Evolutionary conservation across 2,113 vertebrate species (phyloP).

Genomic region (Pomatostomus ruficeps): DNA sequence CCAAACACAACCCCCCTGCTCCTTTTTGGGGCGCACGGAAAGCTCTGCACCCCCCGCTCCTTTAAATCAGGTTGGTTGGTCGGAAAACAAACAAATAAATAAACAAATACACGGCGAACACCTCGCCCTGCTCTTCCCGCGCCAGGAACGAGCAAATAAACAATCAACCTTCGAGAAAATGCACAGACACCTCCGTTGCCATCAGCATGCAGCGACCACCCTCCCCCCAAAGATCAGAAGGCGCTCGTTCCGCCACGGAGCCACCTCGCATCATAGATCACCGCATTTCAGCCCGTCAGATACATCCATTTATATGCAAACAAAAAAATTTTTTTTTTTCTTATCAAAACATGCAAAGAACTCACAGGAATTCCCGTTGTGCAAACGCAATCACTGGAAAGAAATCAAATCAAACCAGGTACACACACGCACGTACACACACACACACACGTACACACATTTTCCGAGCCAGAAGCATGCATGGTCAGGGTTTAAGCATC

Average conservation of each 20-base stretch:
- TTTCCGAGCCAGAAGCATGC: no score
- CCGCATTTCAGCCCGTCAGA: slow-evolving; percentile 54
- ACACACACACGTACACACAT: slow-evolving; percentile 20
- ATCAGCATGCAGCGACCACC: slow-evolving; percentile 38
- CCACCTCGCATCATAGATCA: slow-evolving; percentile 38
- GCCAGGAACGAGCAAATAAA: slow-evolving; percentile 45
- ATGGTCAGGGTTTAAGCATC: slow-evolving; percentile 65
- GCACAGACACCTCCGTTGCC: slow-evolving; percentile 10
- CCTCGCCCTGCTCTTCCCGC: background rate
- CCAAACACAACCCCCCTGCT: background rate
- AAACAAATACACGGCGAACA: background rate
- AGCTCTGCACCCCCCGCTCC: background rate
- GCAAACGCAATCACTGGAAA: slow-evolving; percentile 58
- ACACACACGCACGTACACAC: slow-evolving; percentile 20
- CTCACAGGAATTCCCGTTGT: slow-evolving; percentile 62
- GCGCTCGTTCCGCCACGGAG: background rate
- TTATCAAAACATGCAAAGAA: slow-evolving; percentile 65
- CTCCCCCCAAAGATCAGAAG: slow-evolving; percentile 25
- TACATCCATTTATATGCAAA: slow-evolving; percentile 48
- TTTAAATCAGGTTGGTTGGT: slow-evolving; percentile 15
- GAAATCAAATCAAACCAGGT: slow-evolving; percentile 41
- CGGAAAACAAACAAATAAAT: background rate
- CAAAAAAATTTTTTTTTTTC: no score
- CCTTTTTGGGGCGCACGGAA: background rate
- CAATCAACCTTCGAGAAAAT: background rate